A percentile compares a stretch with the other conserved stretches of the same genome.
Conservation (phyloP, 2,888 invertebrate genomes). For the Carterocephalus palaemon region DNA sequence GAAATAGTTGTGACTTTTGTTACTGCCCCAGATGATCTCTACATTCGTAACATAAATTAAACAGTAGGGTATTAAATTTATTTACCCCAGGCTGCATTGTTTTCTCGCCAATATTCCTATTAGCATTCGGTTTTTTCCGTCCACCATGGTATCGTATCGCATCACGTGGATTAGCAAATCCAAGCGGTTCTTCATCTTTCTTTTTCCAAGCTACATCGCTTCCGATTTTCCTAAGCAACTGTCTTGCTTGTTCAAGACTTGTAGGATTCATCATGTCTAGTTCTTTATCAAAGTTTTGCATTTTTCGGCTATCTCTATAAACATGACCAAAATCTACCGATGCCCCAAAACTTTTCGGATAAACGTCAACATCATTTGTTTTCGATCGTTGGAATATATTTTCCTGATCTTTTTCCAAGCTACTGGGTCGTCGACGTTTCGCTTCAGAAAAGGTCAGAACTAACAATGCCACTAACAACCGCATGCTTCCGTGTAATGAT, state of each 20-base stretch:
- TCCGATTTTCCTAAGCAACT: conserved; percentile 26
- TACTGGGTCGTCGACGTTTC: conserved; percentile 18
- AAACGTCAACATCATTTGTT: conserved; percentile 8
- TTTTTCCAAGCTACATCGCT: conserved; percentile 1
- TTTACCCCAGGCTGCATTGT: no score
- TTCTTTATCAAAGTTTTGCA: conserved; percentile 38
- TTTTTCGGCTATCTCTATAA: conserved; percentile 34
- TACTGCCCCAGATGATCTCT: no score
- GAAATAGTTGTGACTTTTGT: no score
- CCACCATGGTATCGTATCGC: conserved; percentile 27
- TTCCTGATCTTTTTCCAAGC: background rate
- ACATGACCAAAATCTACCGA: conserved; percentile 50
- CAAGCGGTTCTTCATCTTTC: background rate
- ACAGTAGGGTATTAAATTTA: no score
- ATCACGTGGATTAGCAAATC: conserved; percentile 30
- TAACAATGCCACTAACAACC: conserved; percentile 31
- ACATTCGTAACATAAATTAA: no score
- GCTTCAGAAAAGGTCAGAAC: conserved; percentile 32
- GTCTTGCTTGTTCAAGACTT: conserved; percentile 26
- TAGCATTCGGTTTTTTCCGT: no score
- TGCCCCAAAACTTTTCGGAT: conserved; percentile 18
- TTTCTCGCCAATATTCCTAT: no score
- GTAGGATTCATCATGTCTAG: conserved; percentile 29
- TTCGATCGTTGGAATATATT: background rate
- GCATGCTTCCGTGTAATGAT: conserved; percentile 38